Percentiles rank a stretch among this genome's conserved stretches.
These are phyloP conservation scores for Onychomys arenicola DNA, from an alignment of 2,797 vertebrate species.

Conservation along the genomic window DNA sequence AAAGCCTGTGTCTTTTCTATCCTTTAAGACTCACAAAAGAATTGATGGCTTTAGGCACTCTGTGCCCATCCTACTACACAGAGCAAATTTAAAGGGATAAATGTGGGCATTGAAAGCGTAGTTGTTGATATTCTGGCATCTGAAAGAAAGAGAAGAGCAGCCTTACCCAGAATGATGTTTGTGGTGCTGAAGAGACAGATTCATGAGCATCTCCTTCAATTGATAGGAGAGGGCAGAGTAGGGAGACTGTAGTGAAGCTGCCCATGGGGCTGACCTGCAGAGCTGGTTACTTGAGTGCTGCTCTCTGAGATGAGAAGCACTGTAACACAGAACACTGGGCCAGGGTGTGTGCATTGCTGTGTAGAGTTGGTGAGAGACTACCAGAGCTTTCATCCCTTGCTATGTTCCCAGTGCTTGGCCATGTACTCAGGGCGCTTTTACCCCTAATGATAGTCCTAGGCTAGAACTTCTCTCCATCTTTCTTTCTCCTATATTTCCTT, in stretches of 20 bases:
- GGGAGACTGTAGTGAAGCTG: background rate
- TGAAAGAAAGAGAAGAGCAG: background rate
- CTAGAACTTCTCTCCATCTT: background rate
- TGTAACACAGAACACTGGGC: background rate
- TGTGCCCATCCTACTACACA: background rate
- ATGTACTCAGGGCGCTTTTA: background rate
- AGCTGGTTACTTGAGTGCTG: background rate
- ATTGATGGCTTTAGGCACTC: background rate
- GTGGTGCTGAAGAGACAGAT: background rate
- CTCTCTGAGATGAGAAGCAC: background rate
- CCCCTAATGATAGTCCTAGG: background rate
- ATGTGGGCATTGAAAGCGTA: background rate
- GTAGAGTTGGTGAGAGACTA: too few species aligned
- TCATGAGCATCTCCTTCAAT: background rate
- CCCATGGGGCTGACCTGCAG: background rate
- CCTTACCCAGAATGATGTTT: background rate
- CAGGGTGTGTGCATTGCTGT: background rate
- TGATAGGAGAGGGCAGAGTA: rapidly evolving
- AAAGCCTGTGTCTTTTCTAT: background rate
- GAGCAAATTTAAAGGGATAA: background rate
- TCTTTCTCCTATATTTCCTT: background rate
- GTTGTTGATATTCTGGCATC: background rate
- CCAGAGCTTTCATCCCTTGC: too few species aligned
- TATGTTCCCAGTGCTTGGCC: background rate
- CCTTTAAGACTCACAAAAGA: background rate